Conservation (phyloP, 2,888 invertebrate species). For the Thymelicus lineola region DNA sequence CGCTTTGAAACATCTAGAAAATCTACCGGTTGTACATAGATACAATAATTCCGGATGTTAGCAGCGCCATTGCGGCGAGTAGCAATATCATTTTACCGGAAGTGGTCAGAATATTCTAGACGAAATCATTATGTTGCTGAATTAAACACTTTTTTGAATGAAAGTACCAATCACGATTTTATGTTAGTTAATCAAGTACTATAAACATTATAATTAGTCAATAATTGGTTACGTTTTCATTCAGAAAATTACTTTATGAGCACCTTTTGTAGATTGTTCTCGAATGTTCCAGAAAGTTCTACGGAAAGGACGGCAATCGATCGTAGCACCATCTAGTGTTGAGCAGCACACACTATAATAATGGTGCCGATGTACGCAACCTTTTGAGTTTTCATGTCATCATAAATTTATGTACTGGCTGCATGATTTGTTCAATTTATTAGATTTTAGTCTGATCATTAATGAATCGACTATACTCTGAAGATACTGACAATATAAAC, state of each 20-base stretch:
- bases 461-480: too few species aligned
- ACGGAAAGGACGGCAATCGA: conserved; percentile 23
- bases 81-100: conserved; percentile 59
- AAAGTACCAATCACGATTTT: conserved; percentile 22
- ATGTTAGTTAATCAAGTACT: not conserved
- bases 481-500: too few species aligned
- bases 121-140: conserved; percentile 33
- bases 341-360: conserved; percentile 51
- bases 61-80: conserved; percentile 58
- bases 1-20: conserved; percentile 48
- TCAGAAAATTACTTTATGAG: conserved; percentile 41
- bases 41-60: conserved; percentile 53
- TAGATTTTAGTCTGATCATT: too few species aligned
- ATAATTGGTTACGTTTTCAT: conserved; percentile 43
- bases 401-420: not conserved
- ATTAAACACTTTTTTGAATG: conserved; percentile 44
- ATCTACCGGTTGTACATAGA: conserved; percentile 42
- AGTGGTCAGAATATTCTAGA: conserved; percentile 68
- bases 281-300: conserved; percentile 63
- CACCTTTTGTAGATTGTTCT: conserved; percentile 59
- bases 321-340: conserved; percentile 50
- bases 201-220: not conserved
- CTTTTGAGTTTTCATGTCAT: conserved; percentile 52
- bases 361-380: conserved; percentile 51
- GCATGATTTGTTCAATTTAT: too few species aligned